Evolutionary conservation across 2,797 vertebrate species (phyloP).

Genomic region (Acrossocheilus wenchowensis): DNA sequence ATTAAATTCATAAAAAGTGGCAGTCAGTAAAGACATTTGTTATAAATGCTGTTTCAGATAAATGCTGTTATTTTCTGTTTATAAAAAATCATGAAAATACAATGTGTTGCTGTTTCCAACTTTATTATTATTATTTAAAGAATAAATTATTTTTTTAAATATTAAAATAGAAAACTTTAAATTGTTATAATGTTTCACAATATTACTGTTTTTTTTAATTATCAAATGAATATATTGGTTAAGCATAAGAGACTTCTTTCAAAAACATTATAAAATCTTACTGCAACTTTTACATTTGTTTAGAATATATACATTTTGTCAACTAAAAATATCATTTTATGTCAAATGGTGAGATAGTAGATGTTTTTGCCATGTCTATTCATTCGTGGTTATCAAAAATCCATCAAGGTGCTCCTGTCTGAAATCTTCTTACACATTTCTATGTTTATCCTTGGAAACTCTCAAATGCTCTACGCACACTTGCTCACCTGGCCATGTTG

Average conservation of each 20-base stretch:
- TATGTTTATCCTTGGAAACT: constrained; percentile 1
- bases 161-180: neutral
- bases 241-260: neutral
- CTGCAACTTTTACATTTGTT: neutral
- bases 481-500: neutral
- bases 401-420: neutral
- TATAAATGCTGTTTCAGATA: neutral
- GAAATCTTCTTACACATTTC: neutral
- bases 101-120: neutral
- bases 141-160: too few relatives aligned
- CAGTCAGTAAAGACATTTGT: too few relatives aligned
- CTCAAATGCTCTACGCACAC: neutral
- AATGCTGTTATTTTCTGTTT: neutral
- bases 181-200: neutral
- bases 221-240: neutral
- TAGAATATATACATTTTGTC: neutral
- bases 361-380: neutral
- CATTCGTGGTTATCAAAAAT: neutral
- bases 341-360: neutral
- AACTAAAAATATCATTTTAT: neutral
- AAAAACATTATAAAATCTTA: neutral
- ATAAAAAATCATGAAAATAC: neutral
- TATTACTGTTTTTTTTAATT: neutral
- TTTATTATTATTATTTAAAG: too few relatives aligned
- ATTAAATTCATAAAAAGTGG: too few relatives aligned